These are phyloP conservation scores for Aphelenchoides besseyi DNA, from an alignment of 1,140 invertebrate species.

Conservation along the genomic window DNA sequence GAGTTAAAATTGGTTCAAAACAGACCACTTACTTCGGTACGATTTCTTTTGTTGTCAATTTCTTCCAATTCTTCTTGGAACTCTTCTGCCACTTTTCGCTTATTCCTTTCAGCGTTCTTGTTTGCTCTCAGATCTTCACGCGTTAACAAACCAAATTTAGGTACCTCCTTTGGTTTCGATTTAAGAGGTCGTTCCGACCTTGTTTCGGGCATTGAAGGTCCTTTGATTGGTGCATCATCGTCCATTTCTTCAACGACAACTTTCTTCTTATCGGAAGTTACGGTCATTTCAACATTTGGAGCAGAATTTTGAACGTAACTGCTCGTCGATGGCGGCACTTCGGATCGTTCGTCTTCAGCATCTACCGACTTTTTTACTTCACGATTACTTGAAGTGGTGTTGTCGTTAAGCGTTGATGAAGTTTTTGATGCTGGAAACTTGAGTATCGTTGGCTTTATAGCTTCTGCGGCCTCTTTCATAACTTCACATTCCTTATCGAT, in stretches of 20 bases:
- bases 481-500: background rate
- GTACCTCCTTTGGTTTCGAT: background rate
- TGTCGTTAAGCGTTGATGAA: background rate
- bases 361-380: background rate
- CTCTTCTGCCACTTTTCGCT: slow-evolving; percentile 11
- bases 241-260: background rate
- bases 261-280: background rate
- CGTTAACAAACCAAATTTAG: slow-evolving; percentile 15
- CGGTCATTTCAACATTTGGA: background rate
- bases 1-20: background rate
- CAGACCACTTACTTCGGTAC: slow-evolving; percentile 15
- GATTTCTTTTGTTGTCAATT: slow-evolving; percentile 11
- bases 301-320: background rate
- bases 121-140: slow-evolving; percentile 6
- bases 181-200: too few relatives aligned
- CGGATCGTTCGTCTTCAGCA: background rate
- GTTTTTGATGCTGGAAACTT: slow-evolving; percentile 7
- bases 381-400: background rate
- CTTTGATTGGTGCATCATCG: background rate
- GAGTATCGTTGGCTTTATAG: background rate
- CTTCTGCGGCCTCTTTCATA: slow-evolving; percentile 4
- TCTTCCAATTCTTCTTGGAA: background rate
- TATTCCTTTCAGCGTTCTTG: background rate
- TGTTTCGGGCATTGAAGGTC: background rate
- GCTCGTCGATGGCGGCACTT: background rate